A percentile compares a stretch with the other conserved stretches of the same genome.
Evolutionary conservation across 2,113 vertebrate species (phyloP).

Genomic region (Empidonax traillii): DNA sequence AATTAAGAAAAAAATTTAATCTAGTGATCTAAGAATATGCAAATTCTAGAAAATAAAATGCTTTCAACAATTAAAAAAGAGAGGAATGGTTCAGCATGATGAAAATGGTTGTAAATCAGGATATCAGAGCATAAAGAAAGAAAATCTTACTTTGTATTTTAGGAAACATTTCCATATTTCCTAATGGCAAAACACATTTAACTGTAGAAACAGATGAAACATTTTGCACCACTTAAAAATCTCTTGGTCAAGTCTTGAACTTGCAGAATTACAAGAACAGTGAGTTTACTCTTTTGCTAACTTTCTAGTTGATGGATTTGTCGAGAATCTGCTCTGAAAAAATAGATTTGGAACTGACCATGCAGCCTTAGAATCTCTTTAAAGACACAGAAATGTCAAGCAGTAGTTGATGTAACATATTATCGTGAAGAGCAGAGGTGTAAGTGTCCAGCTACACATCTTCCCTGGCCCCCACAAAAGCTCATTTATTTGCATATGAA

Average conservation of each 20-base stretch:
- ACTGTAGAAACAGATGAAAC: background rate
- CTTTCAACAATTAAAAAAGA: background rate
- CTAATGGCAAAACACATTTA: background rate
- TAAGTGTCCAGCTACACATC: background rate
- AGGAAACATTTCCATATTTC: background rate
- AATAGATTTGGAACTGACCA: background rate
- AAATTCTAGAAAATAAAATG: background rate
- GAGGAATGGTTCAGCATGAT: background rate
- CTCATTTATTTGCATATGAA: background rate
- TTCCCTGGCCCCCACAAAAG: background rate
- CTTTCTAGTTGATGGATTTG: background rate
- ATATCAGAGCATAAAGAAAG: background rate
- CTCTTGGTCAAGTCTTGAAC: background rate
- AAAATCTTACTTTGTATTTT: background rate
- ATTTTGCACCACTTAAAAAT: background rate
- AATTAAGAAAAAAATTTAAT: background rate
- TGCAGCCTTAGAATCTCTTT: background rate
- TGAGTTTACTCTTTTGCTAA: background rate
- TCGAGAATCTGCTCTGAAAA: background rate
- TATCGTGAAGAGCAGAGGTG: background rate
- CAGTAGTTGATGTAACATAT: background rate
- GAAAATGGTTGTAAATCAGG: background rate
- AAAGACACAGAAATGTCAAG: background rate
- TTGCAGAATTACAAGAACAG: background rate
- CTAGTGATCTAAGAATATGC: background rate